Base-by-base conservation (phyloP, 2,113 vertebrate species). In the Ranitomeya imitator region DNA sequence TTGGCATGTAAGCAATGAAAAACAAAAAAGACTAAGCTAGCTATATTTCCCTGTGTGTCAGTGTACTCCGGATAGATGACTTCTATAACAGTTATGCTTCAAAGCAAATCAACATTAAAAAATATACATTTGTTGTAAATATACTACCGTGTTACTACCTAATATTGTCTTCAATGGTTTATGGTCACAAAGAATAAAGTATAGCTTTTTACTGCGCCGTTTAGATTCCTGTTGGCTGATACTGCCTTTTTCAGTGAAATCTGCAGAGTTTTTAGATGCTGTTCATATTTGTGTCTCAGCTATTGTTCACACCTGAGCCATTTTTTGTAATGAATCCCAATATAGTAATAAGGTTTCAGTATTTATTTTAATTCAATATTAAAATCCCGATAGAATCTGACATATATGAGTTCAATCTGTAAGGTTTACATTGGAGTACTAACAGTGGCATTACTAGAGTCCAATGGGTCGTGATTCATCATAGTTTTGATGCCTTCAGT, bases 11-110 rank as follows among this genome's bases (percentile, higher is more conserved):
- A 59, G 63, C 52, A 19, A 76, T 76, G 52, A 76, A 52, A 74
- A 71, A 71, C 65, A 37, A 78, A 79, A 86, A 63, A 87, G 57
- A 87, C 77, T 80, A 80, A 80, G 86, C 61, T 1, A 45, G 63
- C 61, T 69, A 67, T 80, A 26, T 37, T 45, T 80, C 52, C 37
- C n/a, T 54, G 54, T 37, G n/a, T 79, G 51, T 79, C 9, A 12
- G 21, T 67, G 19, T 65, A 15, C 26, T 37, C 19, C 59, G 26
- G 57, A 23, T 52, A 57, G 23, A 18, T 54, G 69, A 65, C 11
- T 69, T 69, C 69, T 79, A 78, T 61, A 63, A 54, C 9, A 2
- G 31, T 69, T 15, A 14, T 23, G 12, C 81, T 67, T 83, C 23
- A 83, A 54, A 21, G 19, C 63, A 65, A 13, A 83, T 15, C 6